Percentiles rank a stretch among this genome's conserved stretches.
phyloP scores from a whole-genome alignment of 2,797 vertebrate genomes.

The Enteromius paludinosus region DNA sequence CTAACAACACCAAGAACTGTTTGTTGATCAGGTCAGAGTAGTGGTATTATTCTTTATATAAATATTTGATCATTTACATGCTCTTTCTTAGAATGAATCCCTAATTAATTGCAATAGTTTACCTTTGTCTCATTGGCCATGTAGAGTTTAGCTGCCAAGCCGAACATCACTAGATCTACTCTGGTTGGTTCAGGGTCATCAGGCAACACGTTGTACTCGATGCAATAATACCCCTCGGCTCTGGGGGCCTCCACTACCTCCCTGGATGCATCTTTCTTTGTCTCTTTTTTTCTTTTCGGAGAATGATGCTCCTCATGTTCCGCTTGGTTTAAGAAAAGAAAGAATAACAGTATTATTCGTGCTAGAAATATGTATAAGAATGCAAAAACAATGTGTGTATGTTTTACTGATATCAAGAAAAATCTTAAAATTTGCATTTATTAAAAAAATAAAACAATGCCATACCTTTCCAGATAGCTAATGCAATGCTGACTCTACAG shows the following conservation, averaged over 20 bases:
- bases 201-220: conserved; percentile 83
- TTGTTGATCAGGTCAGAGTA: conserved; percentile 10
- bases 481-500: conserved; percentile 69
- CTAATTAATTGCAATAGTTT: conserved; percentile 33
- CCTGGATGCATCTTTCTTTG: conserved; percentile 32
- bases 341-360: not conserved
- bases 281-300: conserved; percentile 51
- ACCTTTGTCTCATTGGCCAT: conserved; percentile 75
- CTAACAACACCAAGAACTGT: conserved; percentile 5
- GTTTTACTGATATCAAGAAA: not conserved
- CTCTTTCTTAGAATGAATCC: not conserved
- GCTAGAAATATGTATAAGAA: not conserved
- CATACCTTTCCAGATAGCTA: conserved; percentile 71
- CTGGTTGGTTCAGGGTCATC: conserved; percentile 72
- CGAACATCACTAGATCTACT: conserved; percentile 80
- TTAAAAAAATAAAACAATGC: not conserved
- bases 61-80: not conserved
- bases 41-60: conserved; percentile 1
- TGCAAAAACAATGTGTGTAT: not conserved
- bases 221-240: conserved; percentile 75
- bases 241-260: conserved; percentile 52
- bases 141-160: conserved; percentile 77
- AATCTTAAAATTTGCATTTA: not conserved
- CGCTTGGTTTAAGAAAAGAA: conserved; percentile 57
- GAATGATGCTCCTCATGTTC: conserved; percentile 56